phyloP scores from a whole-genome alignment of 1,140 invertebrate species.

The Parasteatoda tepidariorum region DNA sequence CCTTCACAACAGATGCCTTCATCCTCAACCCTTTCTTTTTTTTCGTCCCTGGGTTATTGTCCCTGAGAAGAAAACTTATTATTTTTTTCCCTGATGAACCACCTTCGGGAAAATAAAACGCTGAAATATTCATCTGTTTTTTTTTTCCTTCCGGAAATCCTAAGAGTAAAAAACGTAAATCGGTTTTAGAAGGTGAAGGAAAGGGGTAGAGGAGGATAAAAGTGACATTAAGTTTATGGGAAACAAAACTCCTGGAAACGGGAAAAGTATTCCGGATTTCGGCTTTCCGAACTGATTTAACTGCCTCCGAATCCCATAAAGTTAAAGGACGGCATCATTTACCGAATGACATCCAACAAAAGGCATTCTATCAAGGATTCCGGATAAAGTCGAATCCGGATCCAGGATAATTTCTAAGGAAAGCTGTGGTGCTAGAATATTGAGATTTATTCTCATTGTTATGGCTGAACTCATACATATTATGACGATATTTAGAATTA shows the following conservation, averaged over 20 bases:
- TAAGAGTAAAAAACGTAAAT: background rate
- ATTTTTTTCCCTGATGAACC: background rate
- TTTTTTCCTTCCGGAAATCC: conserved; percentile 24
- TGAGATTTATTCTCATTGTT: too few species aligned
- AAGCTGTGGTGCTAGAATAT: too few species aligned
- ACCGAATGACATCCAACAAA: conserved; percentile 24
- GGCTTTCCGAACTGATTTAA: conserved; percentile 29
- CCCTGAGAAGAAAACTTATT: background rate
- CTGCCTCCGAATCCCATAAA: conserved; percentile 35
- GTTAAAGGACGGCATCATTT: conserved; percentile 41
- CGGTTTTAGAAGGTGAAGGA: background rate
- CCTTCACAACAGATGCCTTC: conserved; percentile 9
- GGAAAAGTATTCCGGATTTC: conserved; percentile 26
- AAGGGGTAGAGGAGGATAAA: background rate
- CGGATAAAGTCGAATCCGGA: background rate
- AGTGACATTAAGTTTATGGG: conserved; percentile 53
- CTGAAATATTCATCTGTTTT: conserved; percentile 44
- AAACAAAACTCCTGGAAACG: conserved; percentile 47
- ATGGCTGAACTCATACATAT: too few species aligned
- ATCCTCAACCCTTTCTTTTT: background rate
- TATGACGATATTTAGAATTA: too few species aligned
- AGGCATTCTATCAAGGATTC: conserved; percentile 2
- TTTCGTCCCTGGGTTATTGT: background rate
- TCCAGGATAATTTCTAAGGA: conserved; percentile 14
- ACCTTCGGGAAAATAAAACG: background rate